Conservation (phyloP, 2,888 invertebrate species). For the Eristalis pertinax region DNA sequence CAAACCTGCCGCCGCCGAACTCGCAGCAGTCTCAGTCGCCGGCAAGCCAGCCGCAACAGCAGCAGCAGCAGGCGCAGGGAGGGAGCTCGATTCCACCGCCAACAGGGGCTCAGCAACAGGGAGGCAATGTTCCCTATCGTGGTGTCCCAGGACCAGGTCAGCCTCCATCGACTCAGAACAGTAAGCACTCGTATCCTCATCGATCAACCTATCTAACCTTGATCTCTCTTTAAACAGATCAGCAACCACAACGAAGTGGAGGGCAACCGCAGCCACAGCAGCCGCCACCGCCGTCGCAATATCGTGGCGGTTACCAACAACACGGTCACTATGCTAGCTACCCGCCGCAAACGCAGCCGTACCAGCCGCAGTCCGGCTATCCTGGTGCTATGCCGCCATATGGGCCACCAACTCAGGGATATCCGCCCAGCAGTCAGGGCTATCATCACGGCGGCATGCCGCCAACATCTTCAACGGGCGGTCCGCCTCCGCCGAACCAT, state of each 20-base stretch:
- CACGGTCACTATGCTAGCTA: slow-evolving; percentile 83
- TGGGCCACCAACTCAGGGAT: slow-evolving; percentile 82
- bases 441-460: slow-evolving; percentile 83
- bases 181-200: slow-evolving; percentile 68
- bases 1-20: slow-evolving; percentile 77
- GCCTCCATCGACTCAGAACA: slow-evolving; percentile 74
- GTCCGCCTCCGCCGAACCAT: slow-evolving; percentile 80
- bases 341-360: slow-evolving; percentile 83
- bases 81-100: slow-evolving; percentile 61
- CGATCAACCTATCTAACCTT: neutral
- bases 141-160: slow-evolving; percentile 75
- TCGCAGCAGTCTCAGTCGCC: slow-evolving; percentile 77
- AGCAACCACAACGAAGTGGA: slow-evolving; percentile 83
- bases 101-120: slow-evolving; percentile 73
- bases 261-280: slow-evolving; percentile 83
- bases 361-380: slow-evolving; percentile 85
- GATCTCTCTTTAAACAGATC: slow-evolving; percentile 77
- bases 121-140: slow-evolving; percentile 75
- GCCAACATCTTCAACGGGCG: slow-evolving; percentile 79
- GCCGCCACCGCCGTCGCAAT: slow-evolving; percentile 84
- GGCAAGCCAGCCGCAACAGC: slow-evolving; percentile 72
- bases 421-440: slow-evolving; percentile 84
- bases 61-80: slow-evolving; percentile 73
- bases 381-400: slow-evolving; percentile 80
- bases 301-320: slow-evolving; percentile 83